Base-by-base conservation (phyloP, 2,888 invertebrate genomes). In the Smittia sp. region DNA sequence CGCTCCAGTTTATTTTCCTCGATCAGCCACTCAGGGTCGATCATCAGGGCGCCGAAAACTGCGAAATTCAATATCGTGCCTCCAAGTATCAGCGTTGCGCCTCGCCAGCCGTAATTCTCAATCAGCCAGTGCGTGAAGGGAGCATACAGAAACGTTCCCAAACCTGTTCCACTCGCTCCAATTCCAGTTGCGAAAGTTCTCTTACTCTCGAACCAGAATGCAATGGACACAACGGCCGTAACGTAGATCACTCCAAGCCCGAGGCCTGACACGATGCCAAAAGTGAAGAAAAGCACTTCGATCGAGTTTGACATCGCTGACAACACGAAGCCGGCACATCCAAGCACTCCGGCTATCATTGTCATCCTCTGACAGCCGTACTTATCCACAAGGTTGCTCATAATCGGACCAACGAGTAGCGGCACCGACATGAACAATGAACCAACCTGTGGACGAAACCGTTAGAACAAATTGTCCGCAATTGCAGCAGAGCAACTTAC, bases 131-230 rank as follows among this genome's bases (percentile, higher is more conserved):
- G 90, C 0, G 93, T 93, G 83, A 94, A 86, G 0, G 94, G 94
- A 6, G 94, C 93, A 79, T 93, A 94, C 0, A 94, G 83, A 78
- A 94, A 93, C 0, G 95, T 96, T 11, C 95, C 95, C 66, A 94
- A 89, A 0, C 46, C 94, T 0, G 93, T 93, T 4, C 95, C 95
- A 77, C 93, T 93, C 0, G 94, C 94, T 1, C 93, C 92, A 74
- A 95, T 84, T 1, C 94, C 93, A 2, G 93, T 93, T 2, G 95
- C 95, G 76, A 95, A 85, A 63, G 91, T 91, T 41, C 94, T 86
- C 79, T 90, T 91, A 81, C 92, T 92, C 78, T 95, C 94, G 81
- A 96, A 96, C 90, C 95, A 96, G 80, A 93, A 94, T 6, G 95
- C 94, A 74, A 96, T 92, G 73, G 92, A 91, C 3, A 95, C 94